Evolutionary conservation across 92 coral and sea anemone genomes (phyloP).

Genomic region (Epizoanthus fatuus): DNA sequence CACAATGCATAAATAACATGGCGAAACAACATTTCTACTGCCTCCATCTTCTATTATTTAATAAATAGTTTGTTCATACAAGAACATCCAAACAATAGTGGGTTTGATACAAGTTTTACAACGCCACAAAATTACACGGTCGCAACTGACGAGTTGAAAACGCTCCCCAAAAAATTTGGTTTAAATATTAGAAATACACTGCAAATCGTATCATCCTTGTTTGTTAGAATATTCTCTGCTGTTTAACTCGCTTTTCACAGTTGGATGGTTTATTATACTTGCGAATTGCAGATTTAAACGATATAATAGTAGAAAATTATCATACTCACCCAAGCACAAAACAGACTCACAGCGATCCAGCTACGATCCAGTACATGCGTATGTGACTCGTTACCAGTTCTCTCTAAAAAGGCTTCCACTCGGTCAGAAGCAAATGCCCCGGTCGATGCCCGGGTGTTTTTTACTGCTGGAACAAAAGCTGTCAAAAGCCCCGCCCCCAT

Average conservation of each 20-base stretch:
- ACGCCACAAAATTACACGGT: constrained; percentile 7
- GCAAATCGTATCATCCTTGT: constrained; percentile 5
- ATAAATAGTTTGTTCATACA: constrained; percentile 6
- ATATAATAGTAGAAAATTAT: not conserved
- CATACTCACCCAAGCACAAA: constrained; percentile 11
- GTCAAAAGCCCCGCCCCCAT: too few relatives aligned
- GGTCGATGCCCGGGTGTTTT: not conserved
- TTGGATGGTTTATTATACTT: not conserved
- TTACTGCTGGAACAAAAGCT: too few relatives aligned
- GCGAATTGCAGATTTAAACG: not conserved
- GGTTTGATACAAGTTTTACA: not conserved
- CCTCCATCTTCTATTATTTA: not conserved
- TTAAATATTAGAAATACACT: not conserved
- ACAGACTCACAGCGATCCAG: not conserved
- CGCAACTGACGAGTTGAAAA: constrained; percentile 4
- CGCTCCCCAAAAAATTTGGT: not conserved
- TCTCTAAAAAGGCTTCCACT: not conserved
- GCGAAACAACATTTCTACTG: constrained; percentile 2
- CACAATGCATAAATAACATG: constrained; percentile 1
- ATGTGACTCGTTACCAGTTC: constrained; percentile 6
- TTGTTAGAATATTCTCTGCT: constrained; percentile 14
- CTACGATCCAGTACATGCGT: not conserved
- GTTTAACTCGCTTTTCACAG: constrained; percentile 8
- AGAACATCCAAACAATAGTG: constrained; percentile 4
- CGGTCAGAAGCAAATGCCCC: constrained; percentile 1